Evolutionary conservation across 2,888 invertebrate genomes (phyloP).

Genomic region (Leptinotarsa juncta): DNA sequence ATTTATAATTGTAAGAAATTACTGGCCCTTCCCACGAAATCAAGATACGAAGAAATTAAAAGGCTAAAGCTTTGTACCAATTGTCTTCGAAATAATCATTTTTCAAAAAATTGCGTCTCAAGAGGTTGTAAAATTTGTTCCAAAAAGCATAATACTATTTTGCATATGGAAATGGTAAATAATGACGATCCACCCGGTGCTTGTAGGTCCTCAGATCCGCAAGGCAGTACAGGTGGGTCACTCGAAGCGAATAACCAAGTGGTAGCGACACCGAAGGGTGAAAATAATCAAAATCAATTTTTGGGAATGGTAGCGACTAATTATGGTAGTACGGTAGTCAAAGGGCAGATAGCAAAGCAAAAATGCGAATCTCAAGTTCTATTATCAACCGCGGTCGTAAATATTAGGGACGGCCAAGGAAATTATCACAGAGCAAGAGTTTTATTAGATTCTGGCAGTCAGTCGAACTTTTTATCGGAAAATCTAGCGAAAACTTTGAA

Average conservation of each 20-base stretch:
- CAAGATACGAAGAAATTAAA: conserved; percentile 15
- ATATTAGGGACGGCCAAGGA: not conserved
- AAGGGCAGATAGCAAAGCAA: not conserved
- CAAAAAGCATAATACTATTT: not conserved
- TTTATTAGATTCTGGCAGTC: not conserved
- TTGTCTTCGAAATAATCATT: conserved; percentile 18
- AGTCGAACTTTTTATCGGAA: not conserved
- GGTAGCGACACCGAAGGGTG: not conserved
- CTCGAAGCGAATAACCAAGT: not conserved
- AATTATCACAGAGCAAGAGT: not conserved
- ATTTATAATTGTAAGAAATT: conserved; percentile 21
- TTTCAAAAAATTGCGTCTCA: not conserved
- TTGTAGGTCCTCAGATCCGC: not conserved
- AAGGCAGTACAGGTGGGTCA: not conserved
- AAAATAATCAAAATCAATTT: not conserved
- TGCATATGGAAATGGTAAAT: not conserved
- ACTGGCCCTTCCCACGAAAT: not conserved
- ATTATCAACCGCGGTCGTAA: not conserved
- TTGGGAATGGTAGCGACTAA: not conserved
- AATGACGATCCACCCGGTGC: not conserved
- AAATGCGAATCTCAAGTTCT: not conserved
- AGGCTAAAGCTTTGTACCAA: conserved; percentile 18
- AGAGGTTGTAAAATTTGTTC: not conserved
- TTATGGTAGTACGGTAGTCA: not conserved
- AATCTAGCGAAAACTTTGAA: not conserved